Conservation (phyloP, 2,797 vertebrate species). For the Gobionotothen gibberifrons region DNA sequence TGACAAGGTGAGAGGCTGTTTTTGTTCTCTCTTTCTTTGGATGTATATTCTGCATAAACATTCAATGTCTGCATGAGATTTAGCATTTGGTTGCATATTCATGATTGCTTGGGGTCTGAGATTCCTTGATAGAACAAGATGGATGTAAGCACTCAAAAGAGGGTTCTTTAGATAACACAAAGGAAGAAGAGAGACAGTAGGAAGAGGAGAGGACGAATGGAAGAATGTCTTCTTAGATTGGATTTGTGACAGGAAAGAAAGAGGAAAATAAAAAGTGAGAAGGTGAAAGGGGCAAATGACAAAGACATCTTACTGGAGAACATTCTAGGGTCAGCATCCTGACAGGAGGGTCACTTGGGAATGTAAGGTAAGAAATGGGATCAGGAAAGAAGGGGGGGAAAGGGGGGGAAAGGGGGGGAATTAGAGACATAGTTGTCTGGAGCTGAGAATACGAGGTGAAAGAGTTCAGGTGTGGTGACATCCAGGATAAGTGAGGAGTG, state of each 20-base stretch:
- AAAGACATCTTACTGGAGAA: conserved; percentile 29
- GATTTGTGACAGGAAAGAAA: conserved; percentile 30
- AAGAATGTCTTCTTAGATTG: conserved; percentile 24
- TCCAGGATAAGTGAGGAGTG: not conserved
- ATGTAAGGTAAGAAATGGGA: conserved; percentile 5
- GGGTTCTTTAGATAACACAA: conserved; percentile 9
- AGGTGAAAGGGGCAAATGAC: conserved; percentile 25
- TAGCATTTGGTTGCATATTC: not conserved
- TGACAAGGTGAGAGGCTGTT: not conserved
- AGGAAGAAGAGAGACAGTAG: not conserved
- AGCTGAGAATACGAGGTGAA: conserved; percentile 2
- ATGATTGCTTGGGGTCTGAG: conserved; percentile 9
- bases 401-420: no score
- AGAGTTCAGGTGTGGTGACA: not conserved
- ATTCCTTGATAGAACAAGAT: conserved; percentile 12
- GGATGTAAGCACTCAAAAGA: conserved; percentile 5
- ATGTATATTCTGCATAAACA: not conserved
- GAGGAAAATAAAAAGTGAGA: conserved; percentile 2
- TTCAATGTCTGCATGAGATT: not conserved
- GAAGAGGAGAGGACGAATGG: not conserved
- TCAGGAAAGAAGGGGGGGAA: not conserved
- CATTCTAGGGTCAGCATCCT: conserved; percentile 19
- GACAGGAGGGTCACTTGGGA: conserved; percentile 25
- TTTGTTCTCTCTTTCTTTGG: not conserved
- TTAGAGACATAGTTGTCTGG: not conserved